Percentiles rank a stretch among this genome's conserved stretches.
These are phyloP conservation scores for Cephalopterus ornatus DNA, from an alignment of 2,113 vertebrate genomes.

Conservation along the genomic window DNA sequence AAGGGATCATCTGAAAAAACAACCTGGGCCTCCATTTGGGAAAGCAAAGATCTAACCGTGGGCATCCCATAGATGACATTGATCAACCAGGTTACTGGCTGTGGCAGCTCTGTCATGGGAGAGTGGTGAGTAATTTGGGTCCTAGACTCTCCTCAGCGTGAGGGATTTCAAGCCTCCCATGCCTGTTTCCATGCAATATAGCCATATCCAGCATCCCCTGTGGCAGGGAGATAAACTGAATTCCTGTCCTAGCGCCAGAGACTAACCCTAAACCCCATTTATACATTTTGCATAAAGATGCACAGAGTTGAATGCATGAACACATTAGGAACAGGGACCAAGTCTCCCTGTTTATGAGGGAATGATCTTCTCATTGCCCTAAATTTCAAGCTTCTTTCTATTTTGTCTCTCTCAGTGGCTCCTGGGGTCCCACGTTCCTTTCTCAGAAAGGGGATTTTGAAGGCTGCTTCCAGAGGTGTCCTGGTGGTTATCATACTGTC, in stretches of 20 bases:
- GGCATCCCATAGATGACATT: neutral
- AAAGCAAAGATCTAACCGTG: neutral
- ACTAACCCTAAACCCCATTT: neutral
- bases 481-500: neutral
- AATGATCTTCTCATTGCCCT: neutral
- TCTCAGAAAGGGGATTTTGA: neutral
- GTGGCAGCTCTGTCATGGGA: fast-evolving
- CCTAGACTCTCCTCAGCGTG: neutral
- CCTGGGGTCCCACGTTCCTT: neutral
- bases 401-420: neutral
- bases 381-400: neutral
- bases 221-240: neutral
- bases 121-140: neutral
- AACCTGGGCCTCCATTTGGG: neutral
- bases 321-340: neutral
- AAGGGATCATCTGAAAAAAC: neutral
- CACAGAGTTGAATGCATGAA: neutral
- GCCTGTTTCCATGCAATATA: neutral
- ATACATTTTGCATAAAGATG: neutral
- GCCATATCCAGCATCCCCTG: neutral
- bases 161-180: neutral
- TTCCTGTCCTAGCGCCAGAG: neutral
- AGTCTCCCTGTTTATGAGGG: neutral
- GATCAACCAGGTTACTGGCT: neutral
- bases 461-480: neutral